A percentile compares a stretch with the other conserved stretches of the same genome.
phyloP scores from a whole-genome alignment of 2,113 vertebrate genomes.

The Ictidomys tridecemlineatus region DNA sequence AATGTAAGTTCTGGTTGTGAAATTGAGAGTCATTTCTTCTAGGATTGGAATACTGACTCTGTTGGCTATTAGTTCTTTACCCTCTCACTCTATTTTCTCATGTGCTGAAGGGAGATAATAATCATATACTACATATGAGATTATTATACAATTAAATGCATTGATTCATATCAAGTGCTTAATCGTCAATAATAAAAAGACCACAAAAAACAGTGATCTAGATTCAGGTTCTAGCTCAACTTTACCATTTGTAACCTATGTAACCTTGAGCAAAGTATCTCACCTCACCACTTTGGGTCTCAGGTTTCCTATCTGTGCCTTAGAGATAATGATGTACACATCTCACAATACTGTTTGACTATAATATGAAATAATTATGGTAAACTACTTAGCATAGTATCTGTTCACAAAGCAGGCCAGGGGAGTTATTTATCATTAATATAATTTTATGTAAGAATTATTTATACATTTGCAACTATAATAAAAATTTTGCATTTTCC shows the following conservation, averaged over 20 bases:
- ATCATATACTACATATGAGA: neutral
- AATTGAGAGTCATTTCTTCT: neutral
- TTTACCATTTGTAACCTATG: neutral
- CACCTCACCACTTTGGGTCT: neutral
- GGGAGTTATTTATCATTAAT: neutral
- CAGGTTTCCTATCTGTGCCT: neutral
- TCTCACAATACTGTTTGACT: neutral
- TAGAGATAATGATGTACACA: neutral
- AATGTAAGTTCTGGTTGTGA: neutral
- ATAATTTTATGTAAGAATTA: neutral
- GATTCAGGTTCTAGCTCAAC: neutral
- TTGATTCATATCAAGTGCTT: neutral
- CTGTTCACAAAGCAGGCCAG: neutral
- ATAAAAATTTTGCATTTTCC: conserved; percentile 3
- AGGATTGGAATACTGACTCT: conserved; percentile 13
- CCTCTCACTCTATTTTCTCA: neutral
- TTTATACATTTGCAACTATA: neutral
- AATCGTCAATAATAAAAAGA: neutral
- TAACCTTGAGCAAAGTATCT: neutral
- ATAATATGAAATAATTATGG: conserved; percentile 7
- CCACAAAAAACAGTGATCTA: neutral
- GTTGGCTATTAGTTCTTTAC: neutral
- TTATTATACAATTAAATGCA: neutral
- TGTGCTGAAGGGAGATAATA: conserved; percentile 4
- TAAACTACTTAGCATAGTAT: neutral